Evolutionary conservation across 2,888 invertebrate genomes (phyloP).

Genomic region (Aspidapion aeneum): DNA sequence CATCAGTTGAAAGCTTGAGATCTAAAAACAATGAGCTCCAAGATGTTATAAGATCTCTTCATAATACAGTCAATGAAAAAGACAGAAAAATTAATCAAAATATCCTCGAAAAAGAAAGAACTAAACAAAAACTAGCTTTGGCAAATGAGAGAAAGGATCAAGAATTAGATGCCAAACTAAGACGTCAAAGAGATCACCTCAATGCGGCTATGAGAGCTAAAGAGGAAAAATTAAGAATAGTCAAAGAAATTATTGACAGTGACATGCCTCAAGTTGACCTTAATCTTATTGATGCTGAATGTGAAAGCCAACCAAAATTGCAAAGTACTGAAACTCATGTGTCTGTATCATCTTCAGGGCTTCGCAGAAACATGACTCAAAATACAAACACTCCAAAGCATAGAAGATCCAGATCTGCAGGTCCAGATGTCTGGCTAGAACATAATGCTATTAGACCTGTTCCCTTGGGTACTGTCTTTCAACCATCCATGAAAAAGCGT

Average conservation of each 20-base stretch:
- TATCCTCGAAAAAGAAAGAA: conserved; percentile 62
- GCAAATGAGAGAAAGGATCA: conserved; percentile 73
- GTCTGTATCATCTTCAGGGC: neutral
- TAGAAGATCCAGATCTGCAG: conserved; percentile 78
- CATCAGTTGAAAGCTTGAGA: conserved; percentile 57
- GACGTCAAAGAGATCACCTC: conserved; percentile 55
- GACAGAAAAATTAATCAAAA: conserved; percentile 61
- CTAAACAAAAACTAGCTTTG: conserved; percentile 62
- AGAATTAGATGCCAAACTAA: conserved; percentile 62
- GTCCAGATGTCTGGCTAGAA: conserved; percentile 74
- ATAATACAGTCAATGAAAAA: conserved; percentile 55
- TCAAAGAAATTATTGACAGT: conserved; percentile 29
- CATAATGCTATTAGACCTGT: conserved; percentile 79
- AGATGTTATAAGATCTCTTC: conserved; percentile 33
- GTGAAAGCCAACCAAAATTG: neutral
- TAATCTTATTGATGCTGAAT: conserved; percentile 10
- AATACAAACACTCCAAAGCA: conserved; percentile 41
- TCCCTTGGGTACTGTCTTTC: conserved; percentile 82
- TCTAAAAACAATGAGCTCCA: conserved; percentile 63
- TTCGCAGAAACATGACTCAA: conserved; percentile 17
- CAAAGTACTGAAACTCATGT: neutral
- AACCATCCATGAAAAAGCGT: conserved; percentile 77
- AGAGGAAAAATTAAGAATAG: conserved; percentile 55
- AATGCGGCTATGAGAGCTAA: conserved; percentile 55
- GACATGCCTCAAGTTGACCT: conserved; percentile 22